Percentiles rank a stretch among this genome's conserved stretches.
Evolutionary conservation across 2,113 vertebrate species (phyloP).

Genomic region (Thinocorus orbignyianus): DNA sequence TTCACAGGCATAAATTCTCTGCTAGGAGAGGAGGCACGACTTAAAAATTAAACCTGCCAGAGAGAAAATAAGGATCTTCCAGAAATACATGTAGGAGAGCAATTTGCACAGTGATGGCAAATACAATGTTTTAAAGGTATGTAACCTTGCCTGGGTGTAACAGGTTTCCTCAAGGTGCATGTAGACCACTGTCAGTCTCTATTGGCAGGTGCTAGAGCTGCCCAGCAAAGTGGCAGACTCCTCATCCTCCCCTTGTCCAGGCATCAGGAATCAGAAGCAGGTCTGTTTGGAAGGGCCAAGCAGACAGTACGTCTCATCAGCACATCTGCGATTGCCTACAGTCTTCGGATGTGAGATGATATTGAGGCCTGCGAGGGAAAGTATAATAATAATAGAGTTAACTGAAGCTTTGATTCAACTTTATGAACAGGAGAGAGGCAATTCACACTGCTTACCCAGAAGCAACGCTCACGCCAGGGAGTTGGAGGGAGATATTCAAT

Average conservation of each 20-base stretch:
- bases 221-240: not conserved
- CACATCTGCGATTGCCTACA: not conserved
- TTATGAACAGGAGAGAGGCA: conserved; percentile 47
- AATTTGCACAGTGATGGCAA: not conserved
- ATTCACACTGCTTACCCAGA: conserved; percentile 28
- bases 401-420: conserved; percentile 31
- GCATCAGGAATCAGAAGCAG: not conserved
- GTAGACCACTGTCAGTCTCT: not conserved
- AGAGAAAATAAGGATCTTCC: not conserved
- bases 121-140: not conserved
- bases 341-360: not conserved
- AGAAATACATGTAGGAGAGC: not conserved
- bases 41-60: not conserved
- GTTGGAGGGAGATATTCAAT: conserved; percentile 28
- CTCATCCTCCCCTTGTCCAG: not conserved
- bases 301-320: accelerated
- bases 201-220: not conserved
- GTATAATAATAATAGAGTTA: conserved; percentile 42
- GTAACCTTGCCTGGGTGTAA: not conserved
- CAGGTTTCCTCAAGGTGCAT: not conserved
- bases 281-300: not conserved
- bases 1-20: not conserved
- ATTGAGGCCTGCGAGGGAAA: conserved; percentile 11
- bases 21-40: not conserved
- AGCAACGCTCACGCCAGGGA: not conserved